Conservation (phyloP, 2,888 invertebrate genomes). For the Linyphia triangularis region DNA sequence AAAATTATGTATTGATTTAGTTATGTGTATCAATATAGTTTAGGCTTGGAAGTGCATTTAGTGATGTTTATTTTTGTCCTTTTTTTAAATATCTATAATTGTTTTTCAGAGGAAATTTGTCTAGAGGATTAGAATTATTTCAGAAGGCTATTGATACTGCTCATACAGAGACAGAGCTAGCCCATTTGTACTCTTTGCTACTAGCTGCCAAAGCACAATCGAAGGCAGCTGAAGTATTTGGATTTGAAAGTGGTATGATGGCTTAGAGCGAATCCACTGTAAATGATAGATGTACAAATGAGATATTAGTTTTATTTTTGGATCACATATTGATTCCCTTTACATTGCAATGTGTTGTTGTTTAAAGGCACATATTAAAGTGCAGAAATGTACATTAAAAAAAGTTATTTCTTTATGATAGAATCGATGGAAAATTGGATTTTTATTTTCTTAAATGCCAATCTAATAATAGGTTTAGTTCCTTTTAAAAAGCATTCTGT, state of each 20-base stretch:
- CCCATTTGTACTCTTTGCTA: constrained; percentile 92
- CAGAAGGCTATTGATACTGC: constrained; percentile 92
- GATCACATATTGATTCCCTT: constrained; percentile 26
- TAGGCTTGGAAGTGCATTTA: no score
- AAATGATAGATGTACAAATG: constrained; percentile 44
- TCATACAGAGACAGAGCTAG: constrained; percentile 92
- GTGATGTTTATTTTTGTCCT: background rate
- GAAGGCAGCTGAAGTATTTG: constrained; percentile 74
- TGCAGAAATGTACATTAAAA: constrained; percentile 12
- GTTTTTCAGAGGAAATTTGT: constrained; percentile 88
- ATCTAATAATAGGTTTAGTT: background rate
- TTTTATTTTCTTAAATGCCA: background rate
- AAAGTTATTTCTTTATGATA: background rate
- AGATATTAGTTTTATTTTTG: constrained; percentile 53
- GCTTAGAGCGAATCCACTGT: background rate
- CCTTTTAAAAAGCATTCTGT: no score
- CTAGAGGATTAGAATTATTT: constrained; percentile 90
- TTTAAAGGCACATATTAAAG: background rate
- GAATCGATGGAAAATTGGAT: background rate
- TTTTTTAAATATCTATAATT: background rate
- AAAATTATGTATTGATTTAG: no score
- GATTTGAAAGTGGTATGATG: constrained; percentile 34
- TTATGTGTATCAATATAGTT: no score
- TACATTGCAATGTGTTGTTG: constrained; percentile 4
- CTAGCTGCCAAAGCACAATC: constrained; percentile 93